Conservation (phyloP, 2,113 vertebrate genomes). For the Mobula birostris region DNA sequence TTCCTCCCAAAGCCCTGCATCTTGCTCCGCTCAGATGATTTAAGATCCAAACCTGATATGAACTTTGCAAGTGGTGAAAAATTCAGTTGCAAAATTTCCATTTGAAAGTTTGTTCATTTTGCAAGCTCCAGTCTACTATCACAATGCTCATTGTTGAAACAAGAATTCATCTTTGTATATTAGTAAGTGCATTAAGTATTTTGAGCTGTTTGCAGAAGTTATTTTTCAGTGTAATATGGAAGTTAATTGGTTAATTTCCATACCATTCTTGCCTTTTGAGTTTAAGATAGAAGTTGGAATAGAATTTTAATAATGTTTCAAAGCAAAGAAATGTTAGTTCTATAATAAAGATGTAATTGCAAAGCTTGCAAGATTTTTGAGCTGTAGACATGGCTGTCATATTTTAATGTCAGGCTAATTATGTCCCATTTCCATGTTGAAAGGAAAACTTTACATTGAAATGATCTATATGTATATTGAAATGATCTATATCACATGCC, state of each 20-base stretch:
- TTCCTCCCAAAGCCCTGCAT: neutral
- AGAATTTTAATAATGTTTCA: neutral
- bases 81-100: neutral
- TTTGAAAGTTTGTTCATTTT: neutral
- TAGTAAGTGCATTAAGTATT: neutral
- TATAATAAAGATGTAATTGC: neutral
- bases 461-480: neutral
- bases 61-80: neutral
- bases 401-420: neutral
- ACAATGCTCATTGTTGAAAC: neutral
- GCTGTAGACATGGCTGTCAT: neutral
- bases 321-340: neutral
- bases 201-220: neutral
- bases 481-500: neutral
- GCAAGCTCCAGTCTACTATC: neutral
- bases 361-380: neutral
- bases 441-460: neutral
- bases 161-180: neutral
- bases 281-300: neutral
- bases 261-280: neutral
- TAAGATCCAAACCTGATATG: neutral
- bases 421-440: neutral
- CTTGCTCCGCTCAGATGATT: neutral
- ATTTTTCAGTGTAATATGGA: neutral
- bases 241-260: neutral